These are phyloP conservation scores for Melanophora roralis DNA, from an alignment of 2,888 invertebrate genomes.

Conservation along the genomic window DNA sequence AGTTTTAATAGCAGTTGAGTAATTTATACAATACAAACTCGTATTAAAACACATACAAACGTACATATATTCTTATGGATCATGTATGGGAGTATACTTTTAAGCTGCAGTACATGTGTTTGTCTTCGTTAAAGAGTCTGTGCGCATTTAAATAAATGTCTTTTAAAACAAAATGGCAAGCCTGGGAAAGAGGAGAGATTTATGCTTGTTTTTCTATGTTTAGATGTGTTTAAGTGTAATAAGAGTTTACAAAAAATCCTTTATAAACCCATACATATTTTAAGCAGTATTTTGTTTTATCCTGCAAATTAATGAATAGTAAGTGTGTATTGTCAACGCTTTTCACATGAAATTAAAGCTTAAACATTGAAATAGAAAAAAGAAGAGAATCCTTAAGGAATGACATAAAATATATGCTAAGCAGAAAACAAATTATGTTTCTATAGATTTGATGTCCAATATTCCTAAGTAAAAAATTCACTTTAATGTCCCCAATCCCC, in stretches of 20 bases:
- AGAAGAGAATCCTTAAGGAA: too few species aligned
- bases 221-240: not conserved
- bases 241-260: not conserved
- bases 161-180: constrained; percentile 31
- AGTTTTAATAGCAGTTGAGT: constrained; percentile 54
- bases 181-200: not conserved
- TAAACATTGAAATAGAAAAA: too few species aligned
- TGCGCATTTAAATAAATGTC: constrained; percentile 3
- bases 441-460: too few species aligned
- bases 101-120: not conserved
- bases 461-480: too few species aligned
- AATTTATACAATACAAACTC: too few species aligned
- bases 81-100: constrained; percentile 12
- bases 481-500: too few species aligned
- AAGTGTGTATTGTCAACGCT: constrained; percentile 9
- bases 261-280: not conserved
- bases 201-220: not conserved
- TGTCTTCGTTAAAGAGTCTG: not conserved
- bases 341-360: constrained; percentile 33
- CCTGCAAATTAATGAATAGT: too few species aligned
- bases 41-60: too few species aligned
- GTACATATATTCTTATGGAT: not conserved
- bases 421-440: too few species aligned
- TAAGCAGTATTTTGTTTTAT: not conserved
- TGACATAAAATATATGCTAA: too few species aligned